These are phyloP conservation scores for Camponotus vicinus DNA, from an alignment of 1,140 invertebrate species.

Conservation along the genomic window DNA sequence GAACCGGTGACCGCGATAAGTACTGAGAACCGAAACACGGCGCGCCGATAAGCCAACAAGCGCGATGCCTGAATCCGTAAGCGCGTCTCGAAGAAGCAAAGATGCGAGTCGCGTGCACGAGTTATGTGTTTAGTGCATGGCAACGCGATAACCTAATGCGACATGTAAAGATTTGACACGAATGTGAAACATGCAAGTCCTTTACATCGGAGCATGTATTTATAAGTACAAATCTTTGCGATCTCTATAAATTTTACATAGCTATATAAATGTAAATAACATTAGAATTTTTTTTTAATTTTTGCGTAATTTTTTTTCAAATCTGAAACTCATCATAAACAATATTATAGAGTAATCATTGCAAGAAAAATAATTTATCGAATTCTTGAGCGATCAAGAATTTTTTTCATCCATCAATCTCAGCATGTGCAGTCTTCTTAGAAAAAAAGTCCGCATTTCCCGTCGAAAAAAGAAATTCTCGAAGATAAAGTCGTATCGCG, in stretches of 20 bases:
- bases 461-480: not conserved
- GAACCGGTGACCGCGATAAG: slow-evolving; percentile 59
- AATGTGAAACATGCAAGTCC: slow-evolving; percentile 14
- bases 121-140: slow-evolving; percentile 35
- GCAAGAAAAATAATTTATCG: not conserved
- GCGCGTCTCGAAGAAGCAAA: slow-evolving; percentile 44
- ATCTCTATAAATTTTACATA: not conserved
- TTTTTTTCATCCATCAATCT: not conserved
- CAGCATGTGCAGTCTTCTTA: not conserved
- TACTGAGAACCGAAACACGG: slow-evolving; percentile 61
- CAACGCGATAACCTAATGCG: slow-evolving; percentile 42
- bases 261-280: not conserved
- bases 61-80: slow-evolving; percentile 50
- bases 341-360: not conserved
- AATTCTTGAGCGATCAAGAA: not conserved
- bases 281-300: too few relatives aligned
- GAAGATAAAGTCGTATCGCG: slow-evolving; percentile 20
- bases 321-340: not conserved
- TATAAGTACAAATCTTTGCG: not conserved
- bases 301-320: not conserved
- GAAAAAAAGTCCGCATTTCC: not conserved
- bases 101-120: slow-evolving; percentile 58
- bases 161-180: slow-evolving; percentile 51
- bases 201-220: not conserved
- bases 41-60: slow-evolving; percentile 47